phyloP scores from a whole-genome alignment of 2,113 vertebrate species.

The Zosterops pallidus region DNA sequence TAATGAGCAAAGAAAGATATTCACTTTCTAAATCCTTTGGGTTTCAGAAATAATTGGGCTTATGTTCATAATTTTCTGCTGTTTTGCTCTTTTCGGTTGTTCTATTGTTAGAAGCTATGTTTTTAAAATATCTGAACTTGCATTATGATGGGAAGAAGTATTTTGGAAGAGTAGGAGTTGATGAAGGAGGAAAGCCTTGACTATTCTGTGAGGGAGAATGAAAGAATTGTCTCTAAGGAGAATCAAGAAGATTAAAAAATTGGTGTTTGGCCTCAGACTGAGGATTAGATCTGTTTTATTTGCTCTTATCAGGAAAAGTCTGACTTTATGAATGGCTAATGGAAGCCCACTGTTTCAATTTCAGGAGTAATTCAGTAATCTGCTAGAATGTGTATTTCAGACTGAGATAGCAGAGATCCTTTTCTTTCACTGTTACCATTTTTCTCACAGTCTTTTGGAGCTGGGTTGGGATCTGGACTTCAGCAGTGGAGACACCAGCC shows the following conservation, averaged over 20 bases:
- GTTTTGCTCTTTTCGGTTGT: neutral
- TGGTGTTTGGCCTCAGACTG: neutral
- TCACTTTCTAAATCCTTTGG: neutral
- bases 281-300: neutral
- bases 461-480: neutral
- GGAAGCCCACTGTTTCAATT: neutral
- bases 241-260: neutral
- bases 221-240: neutral
- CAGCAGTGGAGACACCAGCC: neutral
- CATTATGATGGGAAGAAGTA: neutral
- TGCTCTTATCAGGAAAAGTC: neutral
- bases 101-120: neutral
- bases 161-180: neutral
- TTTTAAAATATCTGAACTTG: neutral
- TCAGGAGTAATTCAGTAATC: neutral
- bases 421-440: neutral
- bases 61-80: neutral
- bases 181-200: neutral
- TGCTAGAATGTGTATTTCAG: neutral
- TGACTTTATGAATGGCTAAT: neutral
- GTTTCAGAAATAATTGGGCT: neutral
- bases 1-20: neutral
- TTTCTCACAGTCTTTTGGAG: neutral
- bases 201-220: neutral
- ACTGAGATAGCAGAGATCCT: neutral